These are phyloP conservation scores for Acanthoscelides obtectus DNA, from an alignment of 2,888 invertebrate genomes.

Conservation along the genomic window DNA sequence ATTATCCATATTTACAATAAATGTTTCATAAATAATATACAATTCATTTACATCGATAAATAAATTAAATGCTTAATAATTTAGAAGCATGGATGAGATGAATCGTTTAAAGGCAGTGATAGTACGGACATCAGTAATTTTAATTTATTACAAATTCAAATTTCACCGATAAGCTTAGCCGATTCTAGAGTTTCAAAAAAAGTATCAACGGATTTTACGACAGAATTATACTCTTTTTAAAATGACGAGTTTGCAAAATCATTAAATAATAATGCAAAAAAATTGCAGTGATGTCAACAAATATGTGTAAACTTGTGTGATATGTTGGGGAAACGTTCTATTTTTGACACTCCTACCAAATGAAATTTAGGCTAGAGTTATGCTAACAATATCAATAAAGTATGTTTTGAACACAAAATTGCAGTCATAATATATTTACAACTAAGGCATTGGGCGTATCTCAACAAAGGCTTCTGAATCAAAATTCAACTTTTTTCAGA, in stretches of 20 bases:
- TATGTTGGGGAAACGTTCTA: too few species aligned
- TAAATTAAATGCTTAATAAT: slow-evolving; percentile 28
- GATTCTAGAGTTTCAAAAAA: neutral
- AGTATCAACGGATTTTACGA: too few species aligned
- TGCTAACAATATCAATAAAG: neutral
- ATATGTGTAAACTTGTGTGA: too few species aligned
- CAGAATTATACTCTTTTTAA: too few species aligned
- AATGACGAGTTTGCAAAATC: too few species aligned
- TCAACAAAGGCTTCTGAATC: neutral
- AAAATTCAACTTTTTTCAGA: neutral
- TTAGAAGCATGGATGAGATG: slow-evolving; percentile 29
- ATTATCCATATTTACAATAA: slow-evolving; percentile 21
- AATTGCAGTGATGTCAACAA: too few species aligned
- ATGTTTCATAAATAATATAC: slow-evolving; percentile 25
- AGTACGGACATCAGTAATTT: slow-evolving; percentile 31
- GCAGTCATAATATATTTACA: neutral
- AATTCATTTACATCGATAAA: slow-evolving; percentile 23
- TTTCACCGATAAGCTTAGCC: neutral
- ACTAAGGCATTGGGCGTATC: neutral
- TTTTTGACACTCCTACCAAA: neutral
- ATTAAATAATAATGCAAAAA: too few species aligned
- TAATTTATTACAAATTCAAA: slow-evolving; percentile 12
- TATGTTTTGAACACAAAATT: slow-evolving; percentile 1
- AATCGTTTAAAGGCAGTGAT: slow-evolving; percentile 35
- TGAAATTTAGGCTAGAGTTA: neutral